Evolutionary conservation across 2,797 vertebrate species (phyloP).

Genomic region (Anniella stebbinsi): DNA sequence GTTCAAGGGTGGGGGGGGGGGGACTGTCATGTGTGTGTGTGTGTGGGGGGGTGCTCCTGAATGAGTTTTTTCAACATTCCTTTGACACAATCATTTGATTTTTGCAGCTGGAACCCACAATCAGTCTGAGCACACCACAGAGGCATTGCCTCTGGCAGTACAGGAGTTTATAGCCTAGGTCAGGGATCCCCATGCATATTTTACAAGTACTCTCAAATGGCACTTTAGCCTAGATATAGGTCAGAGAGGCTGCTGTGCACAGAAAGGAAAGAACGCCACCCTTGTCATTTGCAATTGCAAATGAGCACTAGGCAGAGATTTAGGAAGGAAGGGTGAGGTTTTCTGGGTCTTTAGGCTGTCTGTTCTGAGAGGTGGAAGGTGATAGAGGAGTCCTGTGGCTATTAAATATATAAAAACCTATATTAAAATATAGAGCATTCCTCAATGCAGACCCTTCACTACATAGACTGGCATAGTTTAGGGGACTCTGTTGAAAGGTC

Average conservation of each 20-base stretch:
- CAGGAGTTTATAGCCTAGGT: constrained; percentile 61
- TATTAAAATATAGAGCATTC: not conserved
- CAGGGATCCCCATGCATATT: constrained; percentile 49
- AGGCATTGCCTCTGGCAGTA: constrained; percentile 69
- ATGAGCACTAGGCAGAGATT: not conserved
- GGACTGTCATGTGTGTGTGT: not conserved
- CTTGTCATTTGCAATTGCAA: not conserved
- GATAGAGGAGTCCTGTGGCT: accelerated
- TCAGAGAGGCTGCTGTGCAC: constrained; percentile 11
- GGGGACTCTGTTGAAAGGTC: not conserved
- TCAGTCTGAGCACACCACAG: constrained; percentile 55
- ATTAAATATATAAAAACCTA: not conserved
- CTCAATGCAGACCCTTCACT: not conserved
- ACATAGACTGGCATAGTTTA: not conserved
- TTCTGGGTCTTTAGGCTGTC: accelerated
- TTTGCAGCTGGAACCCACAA: constrained; percentile 38
- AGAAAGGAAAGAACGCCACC: constrained; percentile 24
- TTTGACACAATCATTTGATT: constrained; percentile 62
- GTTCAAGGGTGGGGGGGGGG: not conserved
- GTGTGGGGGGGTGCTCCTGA: constrained; percentile 18
- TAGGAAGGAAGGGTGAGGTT: not conserved
- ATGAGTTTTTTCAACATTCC: constrained; percentile 33
- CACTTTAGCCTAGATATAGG: constrained; percentile 43
- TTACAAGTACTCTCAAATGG: constrained; percentile 21
- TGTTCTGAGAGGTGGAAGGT: not conserved